A percentile compares a stretch with the other conserved stretches of the same genome.
These are phyloP conservation scores for Thamnophis sirtalis DNA, from an alignment of 2,113 vertebrate species.

Conservation along the genomic window DNA sequence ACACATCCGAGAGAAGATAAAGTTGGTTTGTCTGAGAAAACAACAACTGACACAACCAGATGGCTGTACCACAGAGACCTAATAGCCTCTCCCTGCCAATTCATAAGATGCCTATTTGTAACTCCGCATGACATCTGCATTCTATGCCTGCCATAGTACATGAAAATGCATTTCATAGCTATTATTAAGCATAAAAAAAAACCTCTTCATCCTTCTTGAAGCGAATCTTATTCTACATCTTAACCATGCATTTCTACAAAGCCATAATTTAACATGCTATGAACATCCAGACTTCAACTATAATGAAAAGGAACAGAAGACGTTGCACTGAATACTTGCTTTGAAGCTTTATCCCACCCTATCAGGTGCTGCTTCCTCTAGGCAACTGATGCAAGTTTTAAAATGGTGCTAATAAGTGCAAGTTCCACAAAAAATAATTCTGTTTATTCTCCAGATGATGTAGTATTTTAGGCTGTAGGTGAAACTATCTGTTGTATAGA, in stretches of 20 bases:
- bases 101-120: constrained; percentile 63
- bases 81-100: constrained; percentile 62
- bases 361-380: constrained; percentile 64
- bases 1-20: constrained; percentile 90
- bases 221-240: constrained; percentile 61
- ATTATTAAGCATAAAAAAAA: constrained; percentile 47
- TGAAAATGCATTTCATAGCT: constrained; percentile 68
- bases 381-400: constrained; percentile 76
- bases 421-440: constrained; percentile 70
- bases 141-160: constrained; percentile 59
- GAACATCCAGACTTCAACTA: constrained; percentile 70
- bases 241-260: constrained; percentile 70
- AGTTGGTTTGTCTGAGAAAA: constrained; percentile 87
- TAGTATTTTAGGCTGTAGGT: constrained; percentile 75
- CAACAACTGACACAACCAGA: constrained; percentile 79
- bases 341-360: constrained; percentile 77
- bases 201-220: constrained; percentile 55
- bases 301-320: constrained; percentile 68
- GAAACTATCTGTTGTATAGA: constrained; percentile 71
- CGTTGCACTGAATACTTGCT: constrained; percentile 74
- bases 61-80: constrained; percentile 70
- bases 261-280: constrained; percentile 77
- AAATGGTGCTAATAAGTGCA: constrained; percentile 83
- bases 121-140: constrained; percentile 63
- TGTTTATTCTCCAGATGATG: constrained; percentile 68